Evolutionary conservation across 1,140 invertebrate species (phyloP).

Genomic region (Drosophila bocki): DNA sequence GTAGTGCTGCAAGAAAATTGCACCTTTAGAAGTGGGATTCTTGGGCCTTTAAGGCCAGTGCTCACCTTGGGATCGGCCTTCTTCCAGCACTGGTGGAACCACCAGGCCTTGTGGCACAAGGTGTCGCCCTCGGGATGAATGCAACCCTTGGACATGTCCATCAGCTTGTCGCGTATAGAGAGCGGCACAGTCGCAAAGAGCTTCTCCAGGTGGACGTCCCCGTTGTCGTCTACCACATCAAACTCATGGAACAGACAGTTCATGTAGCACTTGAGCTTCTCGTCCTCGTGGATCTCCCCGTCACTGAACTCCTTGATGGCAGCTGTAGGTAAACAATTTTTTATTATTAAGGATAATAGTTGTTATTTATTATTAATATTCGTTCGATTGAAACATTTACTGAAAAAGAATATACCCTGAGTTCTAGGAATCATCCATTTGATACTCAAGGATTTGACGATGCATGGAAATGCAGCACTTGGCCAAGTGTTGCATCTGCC

Average conservation of each 20-base stretch:
- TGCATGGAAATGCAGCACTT: constrained; percentile 13
- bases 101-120: constrained; percentile 83
- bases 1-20: constrained; percentile 52
- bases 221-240: constrained; percentile 76
- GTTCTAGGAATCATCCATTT: neutral
- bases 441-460: no score
- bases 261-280: constrained; percentile 81
- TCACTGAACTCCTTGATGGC: constrained; percentile 82
- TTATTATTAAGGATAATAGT: no score
- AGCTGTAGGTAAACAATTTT: constrained; percentile 28
- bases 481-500: constrained; percentile 2
- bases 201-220: constrained; percentile 77
- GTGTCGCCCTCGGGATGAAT: constrained; percentile 76
- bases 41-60: neutral
- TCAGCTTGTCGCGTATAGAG: constrained; percentile 63
- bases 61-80: constrained; percentile 79
- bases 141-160: constrained; percentile 71
- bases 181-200: constrained; percentile 66
- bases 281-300: constrained; percentile 78
- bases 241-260: constrained; percentile 82
- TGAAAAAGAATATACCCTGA: neutral
- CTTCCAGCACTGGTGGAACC: constrained; percentile 85
- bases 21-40: neutral
- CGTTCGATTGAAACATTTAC: neutral
- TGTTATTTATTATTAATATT: no score